phyloP scores from a whole-genome alignment of 2,797 vertebrate species.

The Acanthurus lineatus region DNA sequence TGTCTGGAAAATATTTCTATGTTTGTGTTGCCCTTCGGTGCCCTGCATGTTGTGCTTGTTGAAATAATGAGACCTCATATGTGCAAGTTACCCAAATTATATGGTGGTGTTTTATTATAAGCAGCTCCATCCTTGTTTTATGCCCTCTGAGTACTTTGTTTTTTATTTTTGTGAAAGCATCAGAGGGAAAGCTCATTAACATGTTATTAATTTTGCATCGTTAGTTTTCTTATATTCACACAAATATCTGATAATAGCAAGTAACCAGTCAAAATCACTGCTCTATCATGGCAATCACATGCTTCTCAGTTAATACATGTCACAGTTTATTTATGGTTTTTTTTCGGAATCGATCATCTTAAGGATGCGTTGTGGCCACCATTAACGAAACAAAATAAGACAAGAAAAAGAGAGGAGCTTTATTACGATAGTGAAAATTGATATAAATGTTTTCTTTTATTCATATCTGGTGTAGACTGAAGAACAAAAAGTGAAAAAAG shows the following conservation, averaged over 20 bases:
- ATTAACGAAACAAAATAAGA: neutral
- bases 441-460: neutral
- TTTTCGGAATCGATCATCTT: neutral
- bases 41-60: constrained; percentile 8
- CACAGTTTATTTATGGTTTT: neutral
- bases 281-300: neutral
- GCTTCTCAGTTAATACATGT: neutral
- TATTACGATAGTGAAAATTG: neutral
- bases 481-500: neutral
- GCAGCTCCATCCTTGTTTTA: neutral
- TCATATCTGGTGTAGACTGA: no score
- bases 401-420: neutral
- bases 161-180: constrained; percentile 11
- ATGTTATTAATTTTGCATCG: neutral
- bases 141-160: neutral
- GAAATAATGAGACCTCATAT: constrained; percentile 24
- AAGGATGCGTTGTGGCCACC: neutral
- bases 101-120: constrained; percentile 11
- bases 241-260: neutral
- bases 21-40: constrained; percentile 24
- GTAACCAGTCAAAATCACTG: neutral
- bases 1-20: constrained; percentile 19
- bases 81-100: constrained; percentile 29
- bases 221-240: neutral
- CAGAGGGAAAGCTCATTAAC: neutral